Conservation (phyloP, 2,113 vertebrate species). For the Platanista minor region DNA sequence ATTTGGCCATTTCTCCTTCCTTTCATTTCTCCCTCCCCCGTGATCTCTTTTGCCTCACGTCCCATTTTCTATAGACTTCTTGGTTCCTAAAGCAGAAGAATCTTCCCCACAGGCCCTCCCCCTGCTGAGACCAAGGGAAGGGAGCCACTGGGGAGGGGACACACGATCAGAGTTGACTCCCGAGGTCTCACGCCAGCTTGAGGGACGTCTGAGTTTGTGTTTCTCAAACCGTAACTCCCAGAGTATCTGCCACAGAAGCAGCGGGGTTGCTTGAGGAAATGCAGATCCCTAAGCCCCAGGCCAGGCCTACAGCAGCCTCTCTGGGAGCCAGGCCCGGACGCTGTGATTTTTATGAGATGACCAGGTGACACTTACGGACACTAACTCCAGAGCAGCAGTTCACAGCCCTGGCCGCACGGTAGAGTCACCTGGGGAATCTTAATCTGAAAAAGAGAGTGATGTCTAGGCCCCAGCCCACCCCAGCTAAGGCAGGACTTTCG, state of each 20-base stretch:
- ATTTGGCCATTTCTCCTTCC: not conserved
- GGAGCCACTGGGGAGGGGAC: not conserved
- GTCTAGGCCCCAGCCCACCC: not conserved
- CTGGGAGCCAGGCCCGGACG: not conserved
- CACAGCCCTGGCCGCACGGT: not conserved
- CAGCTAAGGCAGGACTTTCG: not conserved
- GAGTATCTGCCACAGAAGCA: not conserved
- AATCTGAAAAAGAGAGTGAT: not conserved
- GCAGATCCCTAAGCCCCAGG: not conserved
- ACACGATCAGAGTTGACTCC: not conserved
- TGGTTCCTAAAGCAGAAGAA: not conserved
- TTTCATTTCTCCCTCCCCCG: not conserved
- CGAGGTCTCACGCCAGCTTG: rapidly evolving
- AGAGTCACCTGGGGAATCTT: not conserved
- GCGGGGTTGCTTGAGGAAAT: not conserved
- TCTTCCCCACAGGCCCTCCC: not conserved
- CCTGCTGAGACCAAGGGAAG: not conserved
- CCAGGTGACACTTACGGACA: not conserved
- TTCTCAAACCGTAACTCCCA: not conserved
- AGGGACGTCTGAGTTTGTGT: not conserved
- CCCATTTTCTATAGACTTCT: not conserved
- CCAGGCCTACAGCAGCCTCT: not conserved
- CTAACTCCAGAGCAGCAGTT: not conserved
- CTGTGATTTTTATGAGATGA: not conserved
- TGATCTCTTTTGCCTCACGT: not conserved